Base-by-base conservation (phyloP, 2,797 vertebrate genomes). In the Typhlichthys eigenmanni region DNA sequence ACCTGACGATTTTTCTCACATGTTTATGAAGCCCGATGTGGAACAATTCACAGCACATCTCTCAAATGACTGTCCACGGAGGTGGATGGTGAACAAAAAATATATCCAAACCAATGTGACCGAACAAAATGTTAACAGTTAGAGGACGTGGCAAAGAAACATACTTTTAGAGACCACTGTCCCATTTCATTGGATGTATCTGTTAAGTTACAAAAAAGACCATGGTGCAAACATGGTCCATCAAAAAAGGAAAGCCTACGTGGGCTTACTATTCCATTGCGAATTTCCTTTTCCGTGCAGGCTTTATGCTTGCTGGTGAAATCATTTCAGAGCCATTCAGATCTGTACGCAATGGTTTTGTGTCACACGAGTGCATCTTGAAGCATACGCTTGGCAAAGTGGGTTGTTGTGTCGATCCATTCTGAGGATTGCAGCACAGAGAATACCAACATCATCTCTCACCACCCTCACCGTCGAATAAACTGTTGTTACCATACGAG, bases 371-470 rank as follows among this genome's bases (percentile, higher is more conserved):
- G 64, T 2, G 66, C 54, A 11, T 67, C 58, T 38, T 61, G 29
- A 10, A 52, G 16, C 51, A 29, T 53, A 13, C 4, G 47, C 66
- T 29, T 19, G 19, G 5, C 17, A 11, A 54, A 6, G 19, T 54
- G 5, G 78, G 43, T 0, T 47, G 76, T 53, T 2, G 69, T 47
- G 70, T 38, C 38, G 38, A 38, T 74, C 74, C 70, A 58, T 61
- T 62, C 71, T 70, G 47, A 57, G 53, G 58, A 73, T 34, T 2
- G 64, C 52, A 50, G 47, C 58, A 16, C 58, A 14, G 43, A 13
- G 29, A 54, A 59, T 67, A 47, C 24, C 24, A 24, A 24, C 24
- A 24, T 24, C 24, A 24, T 24, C 24, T 24, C 24, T 24, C 24
- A 66, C 63, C 55, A 47, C 61, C 19, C 59, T 13, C 32, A 13